Evolutionary conservation across 2,888 invertebrate genomes (phyloP).

Genomic region (Hetaerina titia): DNA sequence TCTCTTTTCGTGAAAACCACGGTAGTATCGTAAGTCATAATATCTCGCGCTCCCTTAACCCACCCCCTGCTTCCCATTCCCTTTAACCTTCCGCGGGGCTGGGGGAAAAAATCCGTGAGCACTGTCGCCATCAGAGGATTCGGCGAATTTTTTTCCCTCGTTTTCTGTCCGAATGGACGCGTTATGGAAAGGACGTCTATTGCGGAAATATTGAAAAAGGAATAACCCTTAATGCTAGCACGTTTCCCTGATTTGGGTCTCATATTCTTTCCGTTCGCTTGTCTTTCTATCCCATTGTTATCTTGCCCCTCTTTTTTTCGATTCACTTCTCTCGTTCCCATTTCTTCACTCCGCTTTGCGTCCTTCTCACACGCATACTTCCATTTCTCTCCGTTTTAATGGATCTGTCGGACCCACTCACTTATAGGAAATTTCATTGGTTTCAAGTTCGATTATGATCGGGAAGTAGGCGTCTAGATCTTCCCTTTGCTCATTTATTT

Average conservation of each 20-base stretch:
- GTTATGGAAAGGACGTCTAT: not conserved
- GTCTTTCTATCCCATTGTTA: not conserved
- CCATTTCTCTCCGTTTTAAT: no score
- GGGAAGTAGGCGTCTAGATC: no score
- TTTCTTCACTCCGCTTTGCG: not conserved
- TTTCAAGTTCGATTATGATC: no score
- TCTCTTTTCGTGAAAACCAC: not conserved
- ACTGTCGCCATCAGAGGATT: not conserved
- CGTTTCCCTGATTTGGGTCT: conserved; percentile 6
- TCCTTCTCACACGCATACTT: no score
- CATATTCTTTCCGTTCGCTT: not conserved
- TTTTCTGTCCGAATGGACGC: not conserved
- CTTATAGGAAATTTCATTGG: no score
- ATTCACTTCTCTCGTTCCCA: not conserved
- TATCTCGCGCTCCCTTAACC: not conserved
- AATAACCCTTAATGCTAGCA: conserved; percentile 2
- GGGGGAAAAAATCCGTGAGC: not conserved
- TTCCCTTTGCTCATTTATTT: not conserved
- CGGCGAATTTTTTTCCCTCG: not conserved
- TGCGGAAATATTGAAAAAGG: conserved; percentile 12
- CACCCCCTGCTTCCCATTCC: not conserved
- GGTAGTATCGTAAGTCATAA: not conserved
- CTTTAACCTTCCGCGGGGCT: not conserved
- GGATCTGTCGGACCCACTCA: no score
- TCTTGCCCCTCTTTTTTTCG: not conserved